Percentiles rank a stretch among this genome's conserved stretches.
These are phyloP conservation scores for Chroicocephalus ridibundus DNA, from an alignment of 2,113 vertebrate species.

Conservation along the genomic window DNA sequence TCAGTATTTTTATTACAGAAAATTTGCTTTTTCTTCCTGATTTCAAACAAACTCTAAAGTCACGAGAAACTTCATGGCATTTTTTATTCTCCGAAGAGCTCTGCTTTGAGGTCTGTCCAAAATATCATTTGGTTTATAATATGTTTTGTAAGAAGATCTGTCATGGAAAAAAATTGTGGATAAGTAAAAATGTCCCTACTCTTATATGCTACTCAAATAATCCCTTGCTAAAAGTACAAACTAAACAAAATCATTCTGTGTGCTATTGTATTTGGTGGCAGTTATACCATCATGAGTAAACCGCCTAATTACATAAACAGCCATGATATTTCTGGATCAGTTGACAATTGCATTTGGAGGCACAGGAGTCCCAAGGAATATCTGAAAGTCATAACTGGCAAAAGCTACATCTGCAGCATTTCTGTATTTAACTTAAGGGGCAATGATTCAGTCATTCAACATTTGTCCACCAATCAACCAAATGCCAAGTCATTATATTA, in stretches of 20 bases:
- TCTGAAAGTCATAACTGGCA: not conserved
- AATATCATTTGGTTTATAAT: not conserved
- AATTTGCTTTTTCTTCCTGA: not conserved
- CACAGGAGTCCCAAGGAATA: slow-evolving; percentile 28
- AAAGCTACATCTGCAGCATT: slow-evolving; percentile 45
- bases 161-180: not conserved
- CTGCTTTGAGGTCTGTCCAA: not conserved
- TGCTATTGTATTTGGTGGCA: not conserved
- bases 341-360: slow-evolving; percentile 36
- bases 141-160: not conserved
- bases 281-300: not conserved
- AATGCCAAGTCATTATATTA: slow-evolving; percentile 34
- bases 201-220: not conserved
- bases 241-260: not conserved
- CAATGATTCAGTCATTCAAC: slow-evolving; percentile 46
- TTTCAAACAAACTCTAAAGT: not conserved
- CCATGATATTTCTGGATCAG: slow-evolving; percentile 41
- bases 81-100: not conserved
- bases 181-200: not conserved
- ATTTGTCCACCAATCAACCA: slow-evolving; percentile 50
- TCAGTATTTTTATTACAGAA: not conserved
- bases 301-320: slow-evolving; percentile 39
- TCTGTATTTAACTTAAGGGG: slow-evolving; percentile 53
- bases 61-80: not conserved
- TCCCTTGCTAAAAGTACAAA: not conserved